Evolutionary conservation across 1,140 invertebrate species (phyloP).

Genomic region (Diploscapter pachys): DNA sequence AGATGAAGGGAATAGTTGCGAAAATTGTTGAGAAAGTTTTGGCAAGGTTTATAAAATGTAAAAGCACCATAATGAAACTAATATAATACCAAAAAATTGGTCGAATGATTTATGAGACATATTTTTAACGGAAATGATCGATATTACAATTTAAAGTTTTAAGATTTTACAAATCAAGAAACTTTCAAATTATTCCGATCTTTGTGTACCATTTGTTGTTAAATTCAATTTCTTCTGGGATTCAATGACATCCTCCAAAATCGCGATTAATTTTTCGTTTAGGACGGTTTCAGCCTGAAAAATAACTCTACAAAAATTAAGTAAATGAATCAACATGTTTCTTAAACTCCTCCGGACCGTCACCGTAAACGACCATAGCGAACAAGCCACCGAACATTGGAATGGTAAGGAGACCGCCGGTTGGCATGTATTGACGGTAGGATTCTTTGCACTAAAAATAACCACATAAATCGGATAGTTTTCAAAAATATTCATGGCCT

Average conservation of each 20-base stretch:
- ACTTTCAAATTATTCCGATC: too few relatives aligned
- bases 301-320: background rate
- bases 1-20: background rate
- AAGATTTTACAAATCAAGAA: too few relatives aligned
- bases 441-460: slow-evolving; percentile 7
- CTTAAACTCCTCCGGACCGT: background rate
- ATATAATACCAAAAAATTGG: too few relatives aligned
- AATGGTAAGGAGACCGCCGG: background rate
- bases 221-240: background rate
- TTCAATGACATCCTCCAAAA: slow-evolving; percentile 3
- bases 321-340: background rate
- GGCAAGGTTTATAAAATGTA: too few relatives aligned
- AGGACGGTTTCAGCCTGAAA: background rate
- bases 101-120: too few relatives aligned
- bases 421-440: background rate
- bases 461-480: background rate
- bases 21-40: too few relatives aligned
- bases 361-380: too few relatives aligned
- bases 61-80: too few relatives aligned
- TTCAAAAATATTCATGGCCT: background rate
- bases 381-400: slow-evolving; percentile 6
- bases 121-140: too few relatives aligned
- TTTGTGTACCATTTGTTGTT: background rate
- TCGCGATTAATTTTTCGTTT: background rate
- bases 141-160: too few relatives aligned